Base-by-base conservation (phyloP, 2,888 invertebrate species). In the Drosophila peninsularis region DNA sequence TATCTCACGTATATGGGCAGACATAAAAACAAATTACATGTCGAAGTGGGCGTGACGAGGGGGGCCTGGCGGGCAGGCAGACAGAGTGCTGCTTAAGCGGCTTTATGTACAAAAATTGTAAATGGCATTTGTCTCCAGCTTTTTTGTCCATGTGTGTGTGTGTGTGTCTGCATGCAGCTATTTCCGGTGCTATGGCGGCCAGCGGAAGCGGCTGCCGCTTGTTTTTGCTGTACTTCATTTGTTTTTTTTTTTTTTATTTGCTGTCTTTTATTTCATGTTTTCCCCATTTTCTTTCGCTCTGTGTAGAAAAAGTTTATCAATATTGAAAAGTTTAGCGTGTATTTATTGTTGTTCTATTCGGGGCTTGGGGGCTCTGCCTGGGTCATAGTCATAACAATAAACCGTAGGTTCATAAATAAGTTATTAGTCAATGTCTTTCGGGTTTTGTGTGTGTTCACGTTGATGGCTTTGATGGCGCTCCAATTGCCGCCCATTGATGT, bases 61-160 rank as follows among this genome's bases (percentile, higher is more conserved):
- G 41, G 44, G 7, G n/a, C n/a, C 24, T 24, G 24, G 17, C 9
- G 5, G 52, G n/a, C 6, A 19, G 52, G 49, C 37, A 32, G 52
- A 42, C 36, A 63, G 67, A 82, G 80, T 73, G 88, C 75, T 88
- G 84, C 73, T 84, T 89, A 88, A 83, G 83, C 89, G 78, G 88
- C 85, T 88, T 89, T 85, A 88, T 88, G 88, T 76, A 70, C 71
- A 84, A 81, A 84, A 89, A 89, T 89, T 89, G 89, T 88, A 84
- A 89, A 84, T 89, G 82, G 79, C 85, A 77, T 82, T 88, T 82
- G 88, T 80, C 79, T 78, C 54, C 52, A 13, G 52, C 14, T 30
- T 49, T 58, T 62, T 45, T 52, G 47, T 61, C 19, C 60, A 36
- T 62, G 27, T 50, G 52, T 56, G 54, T 44, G 21, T 24, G 39